Base-by-base conservation (phyloP, 2,113 vertebrate species). In the Symphodus melops region DNA sequence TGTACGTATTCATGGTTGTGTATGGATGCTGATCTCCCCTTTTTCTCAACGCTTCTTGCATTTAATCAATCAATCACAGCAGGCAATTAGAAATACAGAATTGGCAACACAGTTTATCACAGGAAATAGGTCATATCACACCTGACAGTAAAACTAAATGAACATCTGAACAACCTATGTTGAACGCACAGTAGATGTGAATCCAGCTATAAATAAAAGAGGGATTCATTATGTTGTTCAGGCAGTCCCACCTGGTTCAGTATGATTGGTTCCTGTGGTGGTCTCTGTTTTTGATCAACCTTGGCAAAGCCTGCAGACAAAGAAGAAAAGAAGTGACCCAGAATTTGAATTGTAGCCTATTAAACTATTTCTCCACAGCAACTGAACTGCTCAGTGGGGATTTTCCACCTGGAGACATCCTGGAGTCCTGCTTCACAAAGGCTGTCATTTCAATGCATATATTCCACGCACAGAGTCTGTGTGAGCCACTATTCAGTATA, bases 261-360 rank as follows among this genome's bases (percentile, higher is more conserved):
- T 55, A 11, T 49, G 62, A 72, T 8, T 70, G 23, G 57, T n/a
- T 65, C 36, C 68, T 65, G 61, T 62, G 48, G 41, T 72, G 33
- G 41, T 71, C 42, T 12, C 11, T 28, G 56, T 56, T 68, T 61
- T 71, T 28, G 48, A 70, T 79, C 68, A 63, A 59, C 71, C 68
- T 41, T 54, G 61, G 51, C n/a, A 41, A 62, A n/a, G 37, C 59
- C 62, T 55, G 21, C 41, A 58, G 44, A 77, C 56, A 39, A 55
- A 66, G 23, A 72, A 54, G 4, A 55, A 56, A 60, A 58, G 48
- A 71, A 76, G 65, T 72, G 61, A 85, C 77, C 80, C 68, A 87
- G 65, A 84, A 90, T 79, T 88, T 53, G 73, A 11, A 75, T n/a
- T 67, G 53, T 46, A 74, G 70, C 79, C 72, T 71, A 86, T 87